These are phyloP conservation scores for Clistopyga incitator DNA, from an alignment of 2,888 invertebrate genomes.

Conservation along the genomic window DNA sequence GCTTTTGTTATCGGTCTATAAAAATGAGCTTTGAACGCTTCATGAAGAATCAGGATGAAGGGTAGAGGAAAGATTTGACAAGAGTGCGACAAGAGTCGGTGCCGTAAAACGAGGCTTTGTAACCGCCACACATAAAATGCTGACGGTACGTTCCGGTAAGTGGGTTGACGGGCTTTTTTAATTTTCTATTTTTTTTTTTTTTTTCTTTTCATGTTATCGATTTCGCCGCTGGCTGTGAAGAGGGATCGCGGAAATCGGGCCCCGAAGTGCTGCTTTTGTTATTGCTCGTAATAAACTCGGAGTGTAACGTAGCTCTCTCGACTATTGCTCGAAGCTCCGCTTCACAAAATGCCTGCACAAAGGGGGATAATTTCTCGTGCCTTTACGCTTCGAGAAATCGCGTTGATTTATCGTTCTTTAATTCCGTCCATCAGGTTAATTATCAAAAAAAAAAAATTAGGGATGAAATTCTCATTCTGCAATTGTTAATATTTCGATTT, in stretches of 20 bases:
- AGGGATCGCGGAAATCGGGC: slow-evolving; percentile 14
- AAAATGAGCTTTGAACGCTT: slow-evolving; percentile 5
- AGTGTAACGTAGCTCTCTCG: slow-evolving; percentile 5
- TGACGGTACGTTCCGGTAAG: slow-evolving; percentile 75
- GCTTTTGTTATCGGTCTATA: slow-evolving; percentile 23
- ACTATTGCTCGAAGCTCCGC: neutral
- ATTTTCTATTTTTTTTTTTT: slow-evolving; percentile 46
- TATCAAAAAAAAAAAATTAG: neutral
- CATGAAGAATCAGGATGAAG: neutral
- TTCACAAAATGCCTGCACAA: slow-evolving; percentile 4
- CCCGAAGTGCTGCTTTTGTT: slow-evolving; percentile 31
- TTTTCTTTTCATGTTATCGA: slow-evolving; percentile 74
- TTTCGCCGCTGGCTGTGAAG: slow-evolving; percentile 70
- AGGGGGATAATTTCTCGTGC: slow-evolving; percentile 24
- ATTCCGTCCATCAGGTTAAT: neutral
- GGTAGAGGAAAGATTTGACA: neutral
- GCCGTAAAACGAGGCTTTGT: slow-evolving; percentile 63
- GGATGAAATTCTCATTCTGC: neutral
- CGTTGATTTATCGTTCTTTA: neutral
- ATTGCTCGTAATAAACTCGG: slow-evolving; percentile 49
- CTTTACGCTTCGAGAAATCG: neutral
- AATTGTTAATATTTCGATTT: no score
- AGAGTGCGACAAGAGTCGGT: neutral
- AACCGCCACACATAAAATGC: slow-evolving; percentile 74
- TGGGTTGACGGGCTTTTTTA: slow-evolving; percentile 60